phyloP scores from a whole-genome alignment of 2,113 vertebrate genomes.

The Miniopterus natalensis region DNA sequence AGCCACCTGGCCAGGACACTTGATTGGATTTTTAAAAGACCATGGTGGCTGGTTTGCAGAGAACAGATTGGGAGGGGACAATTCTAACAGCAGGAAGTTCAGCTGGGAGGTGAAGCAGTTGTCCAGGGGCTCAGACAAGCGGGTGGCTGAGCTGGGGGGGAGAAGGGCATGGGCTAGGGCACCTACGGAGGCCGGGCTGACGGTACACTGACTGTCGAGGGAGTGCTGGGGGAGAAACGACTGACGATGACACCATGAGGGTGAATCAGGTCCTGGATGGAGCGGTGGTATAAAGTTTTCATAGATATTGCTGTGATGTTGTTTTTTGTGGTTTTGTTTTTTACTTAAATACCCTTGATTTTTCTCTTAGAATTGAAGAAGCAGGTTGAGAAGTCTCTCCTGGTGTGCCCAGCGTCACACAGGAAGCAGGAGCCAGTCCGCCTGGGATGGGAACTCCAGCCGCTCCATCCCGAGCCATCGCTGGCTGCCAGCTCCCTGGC shows the following conservation, averaged over 20 bases:
- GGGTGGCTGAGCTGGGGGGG: not conserved
- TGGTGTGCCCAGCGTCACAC: not conserved
- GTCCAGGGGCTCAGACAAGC: not conserved
- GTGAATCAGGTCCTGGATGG: not conserved
- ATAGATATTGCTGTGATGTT: not conserved
- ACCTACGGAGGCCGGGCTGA: not conserved
- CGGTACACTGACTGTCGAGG: rapidly evolving
- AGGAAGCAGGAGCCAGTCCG: not conserved
- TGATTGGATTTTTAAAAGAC: not conserved
- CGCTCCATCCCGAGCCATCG: not conserved
- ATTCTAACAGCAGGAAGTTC: not conserved
- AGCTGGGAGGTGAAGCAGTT: not conserved
- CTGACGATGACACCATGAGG: rapidly evolving
- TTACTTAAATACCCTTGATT: not conserved
- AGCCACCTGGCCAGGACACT: not conserved
- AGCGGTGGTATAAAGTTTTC: not conserved
- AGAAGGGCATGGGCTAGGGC: rapidly evolving
- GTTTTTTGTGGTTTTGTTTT: not conserved
- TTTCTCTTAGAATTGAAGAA: not conserved
- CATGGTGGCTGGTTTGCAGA: not conserved
- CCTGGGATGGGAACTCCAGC: not conserved
- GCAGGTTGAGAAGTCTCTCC: not conserved
- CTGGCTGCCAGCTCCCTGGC: not conserved
- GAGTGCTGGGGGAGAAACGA: not conserved
- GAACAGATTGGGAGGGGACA: not conserved